phyloP scores from a whole-genome alignment of 2,888 invertebrate species.

The Chesias legatella region DNA sequence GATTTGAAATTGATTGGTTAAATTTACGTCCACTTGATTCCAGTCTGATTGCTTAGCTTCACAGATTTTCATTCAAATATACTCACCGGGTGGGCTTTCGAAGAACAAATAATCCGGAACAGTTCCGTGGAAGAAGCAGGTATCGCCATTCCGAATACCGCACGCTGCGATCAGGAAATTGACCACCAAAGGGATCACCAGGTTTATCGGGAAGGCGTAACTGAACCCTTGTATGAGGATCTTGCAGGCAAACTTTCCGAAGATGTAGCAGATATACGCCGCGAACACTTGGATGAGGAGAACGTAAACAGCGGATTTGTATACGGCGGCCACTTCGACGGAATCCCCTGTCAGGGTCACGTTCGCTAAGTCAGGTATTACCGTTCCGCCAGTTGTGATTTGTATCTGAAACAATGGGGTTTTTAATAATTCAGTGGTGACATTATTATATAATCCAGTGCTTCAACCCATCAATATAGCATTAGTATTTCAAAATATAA shows the following conservation, averaged over 20 bases:
- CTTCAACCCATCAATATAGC: no score
- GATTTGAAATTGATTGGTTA: neutral
- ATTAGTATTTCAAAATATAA: no score
- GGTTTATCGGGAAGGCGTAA: conserved; percentile 96
- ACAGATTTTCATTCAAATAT: neutral
- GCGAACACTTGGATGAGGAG: conserved; percentile 89
- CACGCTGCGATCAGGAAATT: conserved; percentile 93
- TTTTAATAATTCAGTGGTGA: no score
- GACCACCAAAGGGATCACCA: conserved; percentile 94
- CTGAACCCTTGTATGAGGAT: conserved; percentile 98
- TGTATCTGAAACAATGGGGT: conserved; percentile 82
- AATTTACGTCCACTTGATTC: no score
- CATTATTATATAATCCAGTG: no score
- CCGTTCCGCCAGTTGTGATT: conserved; percentile 80
- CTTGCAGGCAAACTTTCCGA: conserved; percentile 97
- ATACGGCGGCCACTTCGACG: conserved; percentile 84
- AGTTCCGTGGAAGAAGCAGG: conserved; percentile 92
- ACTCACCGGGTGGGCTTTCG: conserved; percentile 87
- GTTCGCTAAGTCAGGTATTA: conserved; percentile 87
- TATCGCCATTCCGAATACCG: conserved; percentile 91
- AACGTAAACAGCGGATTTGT: conserved; percentile 88
- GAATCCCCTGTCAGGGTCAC: conserved; percentile 88
- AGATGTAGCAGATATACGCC: conserved; percentile 93
- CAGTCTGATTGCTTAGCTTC: no score
- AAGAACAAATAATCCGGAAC: conserved; percentile 95